Base-by-base conservation (phyloP, 2,888 invertebrate species). In the Plagiodera versicolora region DNA sequence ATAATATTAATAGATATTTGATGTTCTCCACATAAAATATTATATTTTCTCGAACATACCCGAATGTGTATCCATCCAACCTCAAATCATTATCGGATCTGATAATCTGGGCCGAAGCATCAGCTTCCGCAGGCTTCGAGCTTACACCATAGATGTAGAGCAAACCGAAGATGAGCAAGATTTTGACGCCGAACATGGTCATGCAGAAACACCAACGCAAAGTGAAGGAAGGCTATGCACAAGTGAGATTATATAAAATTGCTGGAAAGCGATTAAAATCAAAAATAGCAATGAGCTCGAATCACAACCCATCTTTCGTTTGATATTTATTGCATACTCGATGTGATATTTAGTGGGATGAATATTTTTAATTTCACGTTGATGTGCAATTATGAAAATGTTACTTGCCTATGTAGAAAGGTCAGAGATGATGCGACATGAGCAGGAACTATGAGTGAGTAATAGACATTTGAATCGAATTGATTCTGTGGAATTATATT, bases 351-450 rank as follows among this genome's bases (percentile, higher is more conserved):
- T 57, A 54, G 53, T 58, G 53, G 56, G 51, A 56, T 58, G 39
- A 19, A 18, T 51, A 57, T 64, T 64, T 64, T 61, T 56, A 48
- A 47, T 56, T 49, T 54, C 52, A 30, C 48, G 53, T 24, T 53
- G 59, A 63, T 49, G 46, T 55, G 58, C 57, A 57, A 65, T 65
- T 62, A 64, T 58, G 56, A 55, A 62, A 65, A 62, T 62, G 62
- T 65, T 65, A 60, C 57, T 56, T 56, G 51, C 45, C 53, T 62
- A 51, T 59, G 52, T 16, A 59, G 51, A 65, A 64, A 65, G 65
- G 62, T 65, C 65, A 65, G 56, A 57, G 61, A 58, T 58, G 58
- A 59, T 60, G 56, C 17, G 58, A 63, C 56, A 49, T 30, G 47
- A 58, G 56, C 61, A 58, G 61, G 61, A 61, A 61, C 54, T 61